Percentiles rank a stretch among this genome's conserved stretches.
phyloP scores from a whole-genome alignment of 2,113 vertebrate genomes.

The Tylochromis polylepis region DNA sequence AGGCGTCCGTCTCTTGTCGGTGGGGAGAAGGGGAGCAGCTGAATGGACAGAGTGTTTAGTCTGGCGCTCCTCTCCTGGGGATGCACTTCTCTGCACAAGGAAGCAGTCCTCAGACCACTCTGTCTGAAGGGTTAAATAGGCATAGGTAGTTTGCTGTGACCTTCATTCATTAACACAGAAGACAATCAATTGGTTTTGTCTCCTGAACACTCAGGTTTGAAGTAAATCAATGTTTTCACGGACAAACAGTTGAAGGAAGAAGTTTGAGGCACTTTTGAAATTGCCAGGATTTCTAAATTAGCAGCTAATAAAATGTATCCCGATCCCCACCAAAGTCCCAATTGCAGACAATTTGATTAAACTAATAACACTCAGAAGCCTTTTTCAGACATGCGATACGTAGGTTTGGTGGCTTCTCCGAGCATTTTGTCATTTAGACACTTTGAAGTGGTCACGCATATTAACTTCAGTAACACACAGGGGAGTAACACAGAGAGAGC shows the following conservation, averaged over 20 bases:
- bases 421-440: not conserved
- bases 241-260: not conserved
- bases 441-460: too few relatives aligned
- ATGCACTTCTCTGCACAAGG: conserved; percentile 77
- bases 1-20: conserved; percentile 83
- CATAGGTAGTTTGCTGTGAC: conserved; percentile 4
- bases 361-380: not conserved
- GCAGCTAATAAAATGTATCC: not conserved
- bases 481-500: not conserved
- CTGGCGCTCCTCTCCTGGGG: conserved; percentile 86
- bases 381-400: not conserved
- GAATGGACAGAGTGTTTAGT: conserved; percentile 89
- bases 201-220: not conserved
- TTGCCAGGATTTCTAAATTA: not conserved
- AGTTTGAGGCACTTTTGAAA: not conserved
- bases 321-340: not conserved
- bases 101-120: conserved; percentile 69
- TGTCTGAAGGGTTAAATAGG: conserved; percentile 22
- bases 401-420: not conserved
- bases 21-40: conserved; percentile 86
- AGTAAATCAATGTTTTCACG: not conserved
- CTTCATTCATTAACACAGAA: not conserved
- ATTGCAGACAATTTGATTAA: not conserved
- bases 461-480: not conserved
- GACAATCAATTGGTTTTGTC: not conserved